Base-by-base conservation (phyloP, 1,140 invertebrate genomes). In the Cydia splendana region DNA sequence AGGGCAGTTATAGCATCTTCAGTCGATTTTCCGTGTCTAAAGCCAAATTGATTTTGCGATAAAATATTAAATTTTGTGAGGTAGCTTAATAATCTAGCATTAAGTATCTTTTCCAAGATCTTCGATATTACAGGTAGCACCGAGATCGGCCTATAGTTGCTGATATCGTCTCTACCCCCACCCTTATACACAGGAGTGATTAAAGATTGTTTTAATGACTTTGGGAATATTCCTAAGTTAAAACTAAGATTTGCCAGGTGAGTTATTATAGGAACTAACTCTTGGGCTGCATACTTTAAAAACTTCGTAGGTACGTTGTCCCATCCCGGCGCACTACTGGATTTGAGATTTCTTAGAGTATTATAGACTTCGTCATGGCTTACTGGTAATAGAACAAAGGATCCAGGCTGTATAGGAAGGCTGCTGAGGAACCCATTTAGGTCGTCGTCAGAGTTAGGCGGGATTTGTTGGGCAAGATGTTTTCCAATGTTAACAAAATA, bases 91-190 rank as follows among this genome's bases (percentile, higher is more conserved):
- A 81, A 51, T 42, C 76, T 65, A 6, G 30, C 75, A 45, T 81
- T 81, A 38, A 79, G 5, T 4, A 78, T 28, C 18, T 79, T 79
- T 77, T 79, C 80, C 65, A 81, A 71, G n/a, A 81, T 57, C 76
- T 81, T 81, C 9, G 80, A 79, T 24, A 81, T 65, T 5, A 67
- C 20, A 74, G 80, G 28, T 76, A 73, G 65, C 4, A 42, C n/a
- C n/a, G n/a, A n/a, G n/a, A n/a, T n/a, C n/a, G n/a, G n/a, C n/a
- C n/a, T n/a, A n/a, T n/a, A n/a, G n/a, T n/a, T n/a, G n/a, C n/a
- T n/a, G n/a, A n/a, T n/a, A n/a, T n/a, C n/a, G n/a, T n/a, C n/a
- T n/a, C n/a, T n/a, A n/a, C n/a, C n/a, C n/a, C n/a, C n/a, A n/a
- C n/a, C n/a, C n/a, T n/a, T n/a, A n/a, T n/a, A n/a, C n/a, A n/a